phyloP scores from a whole-genome alignment of 2,888 invertebrate genomes.

The Drosophila melanosoma region DNA sequence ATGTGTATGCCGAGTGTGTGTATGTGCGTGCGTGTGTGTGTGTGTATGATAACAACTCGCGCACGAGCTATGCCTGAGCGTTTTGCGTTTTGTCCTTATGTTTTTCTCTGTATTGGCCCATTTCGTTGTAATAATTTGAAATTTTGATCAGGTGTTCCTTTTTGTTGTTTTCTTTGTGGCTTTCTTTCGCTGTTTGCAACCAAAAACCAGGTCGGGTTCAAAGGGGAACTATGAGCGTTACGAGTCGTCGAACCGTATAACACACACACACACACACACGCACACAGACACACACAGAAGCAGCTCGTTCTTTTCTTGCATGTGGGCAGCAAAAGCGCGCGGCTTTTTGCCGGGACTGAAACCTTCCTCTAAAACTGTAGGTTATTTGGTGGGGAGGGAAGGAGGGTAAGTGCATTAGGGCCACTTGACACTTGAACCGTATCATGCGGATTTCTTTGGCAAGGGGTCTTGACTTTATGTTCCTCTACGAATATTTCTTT shows the following conservation, averaged over 20 bases:
- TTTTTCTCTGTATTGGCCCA: conserved; percentile 44
- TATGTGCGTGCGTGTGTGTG: conserved; percentile 32
- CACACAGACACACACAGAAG: background rate
- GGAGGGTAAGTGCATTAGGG: conserved; percentile 12
- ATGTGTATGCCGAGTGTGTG: background rate
- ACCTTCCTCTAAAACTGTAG: background rate
- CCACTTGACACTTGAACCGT: conserved; percentile 75
- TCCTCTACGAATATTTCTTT: background rate
- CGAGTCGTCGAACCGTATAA: conserved; percentile 75
- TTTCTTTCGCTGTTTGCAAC: conserved; percentile 50
- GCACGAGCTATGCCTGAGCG: conserved; percentile 67
- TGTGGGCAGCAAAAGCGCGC: conserved; percentile 69
- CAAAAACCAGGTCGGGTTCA: conserved; percentile 54
- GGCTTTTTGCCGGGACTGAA: conserved; percentile 32
- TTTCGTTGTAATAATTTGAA: conserved; percentile 77
- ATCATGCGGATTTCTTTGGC: conserved; percentile 51
- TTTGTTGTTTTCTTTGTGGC: conserved; percentile 51
- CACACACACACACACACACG: conserved; percentile 15
- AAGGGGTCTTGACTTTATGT: conserved; percentile 10
- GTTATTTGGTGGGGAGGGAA: background rate
- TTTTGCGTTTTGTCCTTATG: conserved; percentile 68
- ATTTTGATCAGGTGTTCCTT: conserved; percentile 78
- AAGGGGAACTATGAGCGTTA: conserved; percentile 76
- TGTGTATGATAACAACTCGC: conserved; percentile 60
- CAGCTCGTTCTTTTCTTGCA: conserved; percentile 33